A percentile compares a stretch with the other conserved stretches of the same genome.
Evolutionary conservation across 1,140 invertebrate species (phyloP).

Genomic region (Melipona quadrifasciata): DNA sequence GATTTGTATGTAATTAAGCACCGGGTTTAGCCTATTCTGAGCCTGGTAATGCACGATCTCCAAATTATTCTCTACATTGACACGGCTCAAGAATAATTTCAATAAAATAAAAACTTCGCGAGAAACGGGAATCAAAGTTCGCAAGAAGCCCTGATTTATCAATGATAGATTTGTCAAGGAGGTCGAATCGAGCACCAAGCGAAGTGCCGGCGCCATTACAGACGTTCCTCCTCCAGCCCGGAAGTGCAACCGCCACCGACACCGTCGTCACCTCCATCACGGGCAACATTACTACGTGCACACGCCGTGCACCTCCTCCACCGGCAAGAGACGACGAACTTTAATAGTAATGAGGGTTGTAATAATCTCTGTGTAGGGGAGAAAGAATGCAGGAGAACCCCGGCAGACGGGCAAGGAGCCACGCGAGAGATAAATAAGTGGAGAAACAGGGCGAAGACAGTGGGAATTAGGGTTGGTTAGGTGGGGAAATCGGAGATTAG

Average conservation of each 20-base stretch:
- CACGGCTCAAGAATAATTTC: no score
- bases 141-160: no score
- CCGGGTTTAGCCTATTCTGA: no score
- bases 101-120: no score
- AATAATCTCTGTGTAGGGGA: neutral
- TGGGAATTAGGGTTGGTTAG: conserved; percentile 1
- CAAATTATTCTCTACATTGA: no score
- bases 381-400: neutral
- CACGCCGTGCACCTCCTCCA: neutral
- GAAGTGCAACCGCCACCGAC: conserved; percentile 18
- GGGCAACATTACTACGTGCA: neutral
- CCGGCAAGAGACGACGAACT: neutral
- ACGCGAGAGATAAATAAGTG: conserved; percentile 6
- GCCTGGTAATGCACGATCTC: no score
- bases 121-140: no score
- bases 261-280: conserved; percentile 22
- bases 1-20: no score
- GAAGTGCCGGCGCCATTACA: conserved; percentile 16
- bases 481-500: conserved; percentile 8
- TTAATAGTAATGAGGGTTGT: neutral
- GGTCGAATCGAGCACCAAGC: no score
- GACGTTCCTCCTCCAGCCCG: neutral
- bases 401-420: neutral
- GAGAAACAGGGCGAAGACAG: neutral
- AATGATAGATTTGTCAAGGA: no score